phyloP scores from a whole-genome alignment of 2,113 vertebrate genomes.

The Paraplagusia blochii region DNA sequence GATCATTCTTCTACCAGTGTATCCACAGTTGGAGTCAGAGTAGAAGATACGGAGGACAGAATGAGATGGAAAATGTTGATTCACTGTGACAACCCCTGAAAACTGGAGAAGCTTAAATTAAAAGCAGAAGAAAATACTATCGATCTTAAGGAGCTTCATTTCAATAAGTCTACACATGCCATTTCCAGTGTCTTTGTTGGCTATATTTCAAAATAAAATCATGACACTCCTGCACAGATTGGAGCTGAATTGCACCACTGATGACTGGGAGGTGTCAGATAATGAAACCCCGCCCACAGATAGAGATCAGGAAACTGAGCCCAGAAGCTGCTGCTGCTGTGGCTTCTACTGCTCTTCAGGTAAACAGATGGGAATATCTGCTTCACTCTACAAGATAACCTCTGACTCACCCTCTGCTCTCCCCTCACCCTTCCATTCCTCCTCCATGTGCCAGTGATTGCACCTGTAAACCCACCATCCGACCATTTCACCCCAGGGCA shows the following conservation, averaged over 20 bases:
- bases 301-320: conserved; percentile 76
- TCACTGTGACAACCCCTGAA: too few relatives aligned
- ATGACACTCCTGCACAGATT: background rate
- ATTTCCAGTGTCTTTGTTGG: too few relatives aligned
- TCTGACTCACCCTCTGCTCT: conserved; percentile 48
- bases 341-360: conserved; percentile 32
- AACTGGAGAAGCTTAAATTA: too few relatives aligned
- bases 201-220: too few relatives aligned
- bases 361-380: conserved; percentile 77
- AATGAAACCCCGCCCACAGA: conserved; percentile 28
- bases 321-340: conserved; percentile 33
- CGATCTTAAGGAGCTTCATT: too few relatives aligned
- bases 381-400: conserved; percentile 72
- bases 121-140: too few relatives aligned
- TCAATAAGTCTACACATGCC: too few relatives aligned
- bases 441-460: conserved; percentile 35
- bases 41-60: too few relatives aligned
- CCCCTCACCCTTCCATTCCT: conserved; percentile 21
- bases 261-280: background rate
- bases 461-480: conserved; percentile 59
- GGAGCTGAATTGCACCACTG: background rate
- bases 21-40: too few relatives aligned
- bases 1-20: too few relatives aligned
- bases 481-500: conserved; percentile 8
- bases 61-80: too few relatives aligned